Evolutionary conservation across 2,113 vertebrate genomes (phyloP).

Genomic region (Chlamydotis undulata): DNA sequence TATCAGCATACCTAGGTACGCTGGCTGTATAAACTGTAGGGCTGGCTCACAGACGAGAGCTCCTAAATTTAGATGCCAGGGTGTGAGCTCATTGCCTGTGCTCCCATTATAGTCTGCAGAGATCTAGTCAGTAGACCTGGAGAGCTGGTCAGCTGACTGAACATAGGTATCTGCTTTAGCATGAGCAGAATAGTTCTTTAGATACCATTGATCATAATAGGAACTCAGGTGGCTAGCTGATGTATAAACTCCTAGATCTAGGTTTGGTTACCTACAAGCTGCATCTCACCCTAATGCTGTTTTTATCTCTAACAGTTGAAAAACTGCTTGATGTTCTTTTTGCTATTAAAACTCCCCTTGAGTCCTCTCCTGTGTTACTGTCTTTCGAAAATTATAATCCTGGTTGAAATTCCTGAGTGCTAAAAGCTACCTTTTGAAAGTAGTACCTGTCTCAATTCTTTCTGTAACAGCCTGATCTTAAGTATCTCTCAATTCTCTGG

Average conservation of each 20-base stretch:
- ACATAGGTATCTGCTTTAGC: background rate
- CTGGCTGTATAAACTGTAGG: slow-evolving; percentile 15
- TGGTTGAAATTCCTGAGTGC: background rate
- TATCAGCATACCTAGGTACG: background rate
- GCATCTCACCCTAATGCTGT: background rate
- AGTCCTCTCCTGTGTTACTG: background rate
- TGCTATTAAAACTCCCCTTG: background rate
- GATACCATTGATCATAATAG: background rate
- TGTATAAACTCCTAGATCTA: background rate
- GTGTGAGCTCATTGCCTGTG: slow-evolving; percentile 38
- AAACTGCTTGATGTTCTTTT: background rate
- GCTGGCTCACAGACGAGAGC: slow-evolving; percentile 7
- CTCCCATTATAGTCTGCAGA: background rate
- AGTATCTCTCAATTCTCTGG: background rate
- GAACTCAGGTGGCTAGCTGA: background rate
- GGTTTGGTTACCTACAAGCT: background rate
- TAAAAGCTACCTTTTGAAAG: background rate
- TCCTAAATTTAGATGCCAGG: slow-evolving; percentile 62
- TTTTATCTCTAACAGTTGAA: background rate
- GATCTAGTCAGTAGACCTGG: background rate
- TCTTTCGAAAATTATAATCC: background rate
- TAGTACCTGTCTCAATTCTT: background rate
- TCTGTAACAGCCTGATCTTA: background rate
- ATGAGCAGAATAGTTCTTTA: background rate
- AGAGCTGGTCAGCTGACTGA: background rate